Evolutionary conservation across 2,888 invertebrate genomes (phyloP).

Genomic region (Eubasilissa splendida): DNA sequence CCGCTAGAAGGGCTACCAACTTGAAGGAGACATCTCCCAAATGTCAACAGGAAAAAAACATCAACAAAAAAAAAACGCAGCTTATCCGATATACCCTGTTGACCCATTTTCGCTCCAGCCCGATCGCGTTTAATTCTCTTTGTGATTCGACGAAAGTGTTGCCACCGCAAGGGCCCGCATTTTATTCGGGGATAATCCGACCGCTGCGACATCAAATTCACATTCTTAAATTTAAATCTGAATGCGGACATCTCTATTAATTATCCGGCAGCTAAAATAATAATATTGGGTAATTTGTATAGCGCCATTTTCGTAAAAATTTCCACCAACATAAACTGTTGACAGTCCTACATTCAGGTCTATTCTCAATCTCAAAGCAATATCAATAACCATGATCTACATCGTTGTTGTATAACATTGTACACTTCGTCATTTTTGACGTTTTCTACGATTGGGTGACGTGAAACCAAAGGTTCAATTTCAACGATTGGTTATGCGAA

Average conservation of each 20-base stretch:
- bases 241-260: background rate
- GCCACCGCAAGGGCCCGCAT: constrained; percentile 20
- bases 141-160: constrained; percentile 28
- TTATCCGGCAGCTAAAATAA: background rate
- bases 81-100: constrained; percentile 9
- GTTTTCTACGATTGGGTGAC: no score
- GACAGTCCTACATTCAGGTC: background rate
- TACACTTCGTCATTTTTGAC: no score
- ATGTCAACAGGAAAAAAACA: constrained; percentile 9
- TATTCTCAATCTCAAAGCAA: background rate
- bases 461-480: no score
- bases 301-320: no score
- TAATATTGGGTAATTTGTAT: no score
- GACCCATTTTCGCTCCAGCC: constrained; percentile 26
- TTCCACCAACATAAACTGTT: background rate
- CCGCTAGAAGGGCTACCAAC: no score
- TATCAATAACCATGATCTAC: no score
- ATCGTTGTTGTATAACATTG: no score
- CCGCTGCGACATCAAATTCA: constrained; percentile 9
- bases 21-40: background rate
- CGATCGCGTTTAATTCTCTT: background rate
- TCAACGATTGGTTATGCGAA: no score
- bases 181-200: constrained; percentile 25
- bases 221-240: background rate
- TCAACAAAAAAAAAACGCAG: background rate